A percentile compares a stretch with the other conserved stretches of the same genome.
phyloP scores from a whole-genome alignment of 2,888 invertebrate genomes.

The Spialia ferax region DNA sequence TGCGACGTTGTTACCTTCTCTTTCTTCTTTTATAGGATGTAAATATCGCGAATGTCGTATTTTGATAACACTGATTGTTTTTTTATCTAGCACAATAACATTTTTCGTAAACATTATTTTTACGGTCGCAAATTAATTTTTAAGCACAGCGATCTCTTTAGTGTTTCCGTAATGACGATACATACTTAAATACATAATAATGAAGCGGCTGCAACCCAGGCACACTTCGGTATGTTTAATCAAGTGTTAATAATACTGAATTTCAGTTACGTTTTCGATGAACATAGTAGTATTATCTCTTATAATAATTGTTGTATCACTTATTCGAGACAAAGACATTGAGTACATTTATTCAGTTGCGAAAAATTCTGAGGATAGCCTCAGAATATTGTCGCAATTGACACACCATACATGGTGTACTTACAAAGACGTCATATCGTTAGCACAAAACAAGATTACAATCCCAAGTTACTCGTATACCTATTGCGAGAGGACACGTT shows the following conservation, averaged over 20 bases:
- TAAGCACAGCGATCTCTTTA: constrained; percentile 8
- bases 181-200: constrained; percentile 30
- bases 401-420: background rate
- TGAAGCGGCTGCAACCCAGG: constrained; percentile 54
- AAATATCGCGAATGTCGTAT: constrained; percentile 73
- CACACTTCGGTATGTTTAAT: constrained; percentile 74
- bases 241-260: constrained; percentile 67
- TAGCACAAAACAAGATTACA: constrained; percentile 15
- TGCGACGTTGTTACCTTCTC: constrained; percentile 59
- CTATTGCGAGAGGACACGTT: background rate
- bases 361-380: constrained; percentile 49
- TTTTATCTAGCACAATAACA: constrained; percentile 67
- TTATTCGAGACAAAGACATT: constrained; percentile 66
- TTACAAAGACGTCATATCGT: constrained; percentile 22
- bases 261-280: constrained; percentile 52
- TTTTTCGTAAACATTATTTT: constrained; percentile 66
- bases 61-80: constrained; percentile 71
- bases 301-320: constrained; percentile 56
- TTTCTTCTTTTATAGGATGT: constrained; percentile 74
- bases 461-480: constrained; percentile 8
- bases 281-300: constrained; percentile 50
- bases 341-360: constrained; percentile 70
- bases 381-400: too few species aligned
- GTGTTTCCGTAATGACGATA: constrained; percentile 25
- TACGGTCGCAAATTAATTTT: background rate